These are phyloP conservation scores for Alca torda DNA, from an alignment of 2,797 vertebrate species.

Conservation along the genomic window DNA sequence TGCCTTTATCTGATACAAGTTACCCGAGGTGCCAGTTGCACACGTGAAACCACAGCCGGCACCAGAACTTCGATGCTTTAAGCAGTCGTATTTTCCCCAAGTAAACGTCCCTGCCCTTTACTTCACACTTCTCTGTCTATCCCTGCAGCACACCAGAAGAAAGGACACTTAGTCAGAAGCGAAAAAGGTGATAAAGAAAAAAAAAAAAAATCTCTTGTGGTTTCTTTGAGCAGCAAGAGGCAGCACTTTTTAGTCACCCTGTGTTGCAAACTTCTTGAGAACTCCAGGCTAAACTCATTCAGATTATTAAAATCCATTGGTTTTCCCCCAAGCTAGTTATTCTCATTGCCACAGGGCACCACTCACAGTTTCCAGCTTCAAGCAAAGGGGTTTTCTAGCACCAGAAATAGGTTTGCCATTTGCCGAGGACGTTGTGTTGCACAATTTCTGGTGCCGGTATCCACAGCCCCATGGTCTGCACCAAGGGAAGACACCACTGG, in stretches of 20 bases:
- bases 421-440: no score
- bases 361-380: not conserved
- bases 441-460: fast-evolving
- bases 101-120: not conserved
- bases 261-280: not conserved
- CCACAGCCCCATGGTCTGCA: not conserved
- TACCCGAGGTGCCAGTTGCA: not conserved
- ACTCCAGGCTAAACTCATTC: not conserved
- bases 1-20: not conserved
- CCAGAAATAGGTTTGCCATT: fast-evolving
- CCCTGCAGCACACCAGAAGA: not conserved
- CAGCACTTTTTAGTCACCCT: not conserved
- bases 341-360: not conserved
- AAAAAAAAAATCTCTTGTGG: no score
- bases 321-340: not conserved
- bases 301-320: not conserved
- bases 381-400: not conserved
- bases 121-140: not conserved
- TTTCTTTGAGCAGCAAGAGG: not conserved
- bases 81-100: not conserved
- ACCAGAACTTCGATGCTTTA: not conserved
- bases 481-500: not conserved
- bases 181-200: not conserved
- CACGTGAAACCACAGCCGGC: not conserved
- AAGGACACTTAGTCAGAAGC: not conserved